Base-by-base conservation (phyloP, 2,113 vertebrate species). In the Hemicordylus capensis region DNA sequence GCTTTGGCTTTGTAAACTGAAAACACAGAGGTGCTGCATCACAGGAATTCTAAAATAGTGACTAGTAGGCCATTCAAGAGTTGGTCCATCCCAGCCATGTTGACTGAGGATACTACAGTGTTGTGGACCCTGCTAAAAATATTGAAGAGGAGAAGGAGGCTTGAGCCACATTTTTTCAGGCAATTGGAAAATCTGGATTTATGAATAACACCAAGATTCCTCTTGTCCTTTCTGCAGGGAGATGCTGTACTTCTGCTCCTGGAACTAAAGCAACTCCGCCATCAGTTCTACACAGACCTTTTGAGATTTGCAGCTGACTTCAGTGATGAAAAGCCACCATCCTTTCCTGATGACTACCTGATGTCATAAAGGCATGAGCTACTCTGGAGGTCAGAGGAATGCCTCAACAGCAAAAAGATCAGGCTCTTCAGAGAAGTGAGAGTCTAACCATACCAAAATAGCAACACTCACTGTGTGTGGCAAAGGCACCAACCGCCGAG, bases 291-390 rank as follows among this genome's bases (percentile, higher is more conserved):
- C 42, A 6, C 31, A 72, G 76, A 70, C 83, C 76, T 85, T n/a
- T 48, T 85, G 84, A 85, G 84, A 72, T 78, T 76, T 70, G 39
- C 76, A 61, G 24, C 67, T 80, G 84, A 80, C 84, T 63, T 85
- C 73, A 70, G 22, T 59, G 76, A 79, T 80, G 76, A 85, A 80
- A 79, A 85, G 66, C 76, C 42, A 39, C 42, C 76, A 80, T 80
- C 59, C 67, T 85, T 85, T 76, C 63, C 26, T 73, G 84, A 85
- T 73, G 84, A 73, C 84, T 85, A 51, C 42, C 22, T 66, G 80
- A 80, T 70, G 76, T 80, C 76, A 85, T 61, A 80, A 85, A 85
- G 67, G 76, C 76, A 85, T 73, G 80, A 85, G 76, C 54, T 79
- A 76, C 34, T 31, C 84, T 63, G 66, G 76, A 80, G 76, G 76